Base-by-base conservation (phyloP, 2,888 invertebrate species). In the Drosophila trichaetosa region DNA sequence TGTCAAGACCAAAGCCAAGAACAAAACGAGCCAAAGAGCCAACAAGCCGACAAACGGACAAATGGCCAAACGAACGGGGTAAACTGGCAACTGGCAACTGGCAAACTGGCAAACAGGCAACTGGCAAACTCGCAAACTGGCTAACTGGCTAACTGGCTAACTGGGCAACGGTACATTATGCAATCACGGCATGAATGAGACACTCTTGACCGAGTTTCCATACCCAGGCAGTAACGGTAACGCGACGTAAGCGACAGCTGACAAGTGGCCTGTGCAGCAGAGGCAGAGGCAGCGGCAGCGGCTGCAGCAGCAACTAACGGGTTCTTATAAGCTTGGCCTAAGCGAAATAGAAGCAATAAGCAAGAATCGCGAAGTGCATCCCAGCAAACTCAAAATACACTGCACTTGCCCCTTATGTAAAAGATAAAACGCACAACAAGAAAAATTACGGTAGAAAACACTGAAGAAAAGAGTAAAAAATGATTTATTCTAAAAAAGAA, bases 191-290 rank as follows among this genome's bases (percentile, higher is more conserved):
- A 91, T 91, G 90, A 90, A 88, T 91, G 90, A 91, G 92, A 90
- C 91, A 91, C 91, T 91, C 91, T 91, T 91, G 91, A 91, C 91
- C 91, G 92, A 91, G 90, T 91, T 91, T 92, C 90, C 88, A 85
- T 82, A 88, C 83, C 77, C 87, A 89, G 80, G 87, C 89, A 82
- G 76, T 80, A 91, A 91, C 91, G 90, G 90, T 91, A 88, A 73
- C 76, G 75, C 87, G 64, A 88, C 81, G 80, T 83, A 85, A 81
- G 89, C 89, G 85, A 87, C 89, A 89, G 85, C 87, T 89, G 87
- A 86, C 84, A 86, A 74, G 73, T 73, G 73, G 73, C 64, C 82
- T 59, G 34, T 65, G 57, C 58, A n/a, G 31, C 36, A 40, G 40
- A 29, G 6, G 40, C 54, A 62, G 57, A 33, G 36, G 36, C 36